Evolutionary conservation across 2,797 vertebrate genomes (phyloP).

Genomic region (Xenentodon cancila): DNA sequence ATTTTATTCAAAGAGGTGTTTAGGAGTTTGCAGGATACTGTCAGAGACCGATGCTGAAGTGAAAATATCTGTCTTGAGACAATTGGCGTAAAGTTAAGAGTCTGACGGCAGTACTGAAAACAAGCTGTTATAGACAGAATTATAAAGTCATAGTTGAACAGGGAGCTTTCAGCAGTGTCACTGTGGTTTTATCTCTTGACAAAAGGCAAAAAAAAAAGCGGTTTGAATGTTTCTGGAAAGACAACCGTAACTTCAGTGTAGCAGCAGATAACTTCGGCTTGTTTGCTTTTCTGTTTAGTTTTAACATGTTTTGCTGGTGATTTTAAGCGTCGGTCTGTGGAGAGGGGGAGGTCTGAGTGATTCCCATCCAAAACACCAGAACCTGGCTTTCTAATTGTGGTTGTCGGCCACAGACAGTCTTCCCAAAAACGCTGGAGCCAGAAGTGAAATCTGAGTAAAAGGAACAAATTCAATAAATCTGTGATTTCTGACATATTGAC

Average conservation of each 20-base stretch:
- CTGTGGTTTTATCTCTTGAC: background rate
- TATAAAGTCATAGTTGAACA: too few species aligned
- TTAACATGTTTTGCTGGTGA: constrained; percentile 41
- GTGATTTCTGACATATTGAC: constrained; percentile 24
- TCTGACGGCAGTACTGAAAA: too few species aligned
- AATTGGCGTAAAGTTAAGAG: too few species aligned
- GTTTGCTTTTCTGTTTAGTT: constrained; percentile 31
- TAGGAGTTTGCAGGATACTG: too few species aligned
- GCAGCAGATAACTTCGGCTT: constrained; percentile 24
- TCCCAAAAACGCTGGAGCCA: constrained; percentile 32
- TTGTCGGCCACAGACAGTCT: constrained; percentile 28
- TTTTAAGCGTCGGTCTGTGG: constrained; percentile 43
- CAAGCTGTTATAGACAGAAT: too few species aligned
- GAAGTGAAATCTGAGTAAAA: constrained; percentile 43
- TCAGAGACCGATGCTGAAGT: too few species aligned
- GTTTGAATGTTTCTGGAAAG: background rate
- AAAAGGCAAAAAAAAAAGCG: background rate
- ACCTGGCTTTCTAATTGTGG: constrained; percentile 59
- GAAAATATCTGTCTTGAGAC: too few species aligned
- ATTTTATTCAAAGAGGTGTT: too few species aligned
- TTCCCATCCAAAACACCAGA: constrained; percentile 46
- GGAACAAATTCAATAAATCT: constrained; percentile 36
- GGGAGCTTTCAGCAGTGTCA: too few species aligned
- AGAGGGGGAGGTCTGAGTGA: constrained; percentile 42
- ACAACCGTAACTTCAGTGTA: background rate